Percentiles rank a stretch among this genome's conserved stretches.
phyloP scores from a whole-genome alignment of 2,113 vertebrate species.

The Xiphias gladius region DNA sequence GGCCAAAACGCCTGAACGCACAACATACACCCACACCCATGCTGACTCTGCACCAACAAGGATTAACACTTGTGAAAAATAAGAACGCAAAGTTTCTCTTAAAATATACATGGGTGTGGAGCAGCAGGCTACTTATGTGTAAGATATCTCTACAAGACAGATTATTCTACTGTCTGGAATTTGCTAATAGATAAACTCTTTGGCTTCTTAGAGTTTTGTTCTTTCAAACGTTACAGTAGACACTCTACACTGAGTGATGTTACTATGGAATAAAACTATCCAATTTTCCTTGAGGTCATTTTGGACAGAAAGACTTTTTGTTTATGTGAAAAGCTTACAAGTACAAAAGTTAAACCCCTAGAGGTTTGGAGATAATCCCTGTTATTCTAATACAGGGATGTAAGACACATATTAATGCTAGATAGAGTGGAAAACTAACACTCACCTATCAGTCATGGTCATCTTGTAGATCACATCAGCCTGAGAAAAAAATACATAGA shows the following conservation, averaged over 20 bases:
- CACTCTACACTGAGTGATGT: not conserved
- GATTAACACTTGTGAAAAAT: not conserved
- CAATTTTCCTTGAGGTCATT: not conserved
- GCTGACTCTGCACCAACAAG: not conserved
- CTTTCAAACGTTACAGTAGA: not conserved
- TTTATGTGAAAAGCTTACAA: not conserved
- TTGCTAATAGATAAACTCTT: not conserved
- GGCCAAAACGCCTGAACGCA: not conserved
- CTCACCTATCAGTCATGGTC: conserved; percentile 99
- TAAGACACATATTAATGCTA: not conserved
- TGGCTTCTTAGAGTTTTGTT: not conserved
- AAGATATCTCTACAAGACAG: not conserved
- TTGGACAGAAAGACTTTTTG: not conserved
- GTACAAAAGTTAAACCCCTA: not conserved
- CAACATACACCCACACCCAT: not conserved
- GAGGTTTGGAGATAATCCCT: not conserved
- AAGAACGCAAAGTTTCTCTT: not conserved
- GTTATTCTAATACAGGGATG: not conserved
- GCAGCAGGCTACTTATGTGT: not conserved
- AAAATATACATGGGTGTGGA: conserved; percentile 13
- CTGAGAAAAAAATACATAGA: conserved; percentile 74
- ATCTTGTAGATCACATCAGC: conserved; percentile 99
- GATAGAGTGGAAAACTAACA: conserved; percentile 31
- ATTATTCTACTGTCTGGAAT: conserved; percentile 8
- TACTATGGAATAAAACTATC: not conserved